A percentile compares a stretch with the other conserved stretches of the same genome.
phyloP scores from a whole-genome alignment of 2,113 vertebrate genomes.

The Micromys minutus region DNA sequence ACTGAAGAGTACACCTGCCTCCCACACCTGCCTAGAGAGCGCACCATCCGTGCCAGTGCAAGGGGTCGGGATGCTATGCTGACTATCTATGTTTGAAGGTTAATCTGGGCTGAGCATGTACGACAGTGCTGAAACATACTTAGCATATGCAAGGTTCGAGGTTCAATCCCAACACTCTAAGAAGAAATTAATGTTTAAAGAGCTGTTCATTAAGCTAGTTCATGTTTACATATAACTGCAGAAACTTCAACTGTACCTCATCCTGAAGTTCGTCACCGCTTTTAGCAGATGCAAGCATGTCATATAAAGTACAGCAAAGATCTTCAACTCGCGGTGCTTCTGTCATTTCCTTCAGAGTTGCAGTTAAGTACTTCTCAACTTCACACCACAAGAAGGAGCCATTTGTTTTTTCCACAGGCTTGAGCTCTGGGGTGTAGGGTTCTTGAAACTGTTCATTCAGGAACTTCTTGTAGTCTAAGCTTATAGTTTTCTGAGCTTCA shows the following conservation, averaged over 20 bases:
- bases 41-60: not conserved
- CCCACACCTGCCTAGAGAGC: not conserved
- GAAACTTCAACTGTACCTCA: constrained; percentile 89
- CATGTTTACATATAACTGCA: constrained; percentile 61
- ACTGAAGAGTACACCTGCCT: not conserved
- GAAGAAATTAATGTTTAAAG: not conserved
- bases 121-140: not conserved
- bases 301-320: constrained; percentile 95
- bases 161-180: not conserved
- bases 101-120: not conserved
- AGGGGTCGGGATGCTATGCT: constrained; percentile 7
- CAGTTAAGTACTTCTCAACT: constrained; percentile 93
- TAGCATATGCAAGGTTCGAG: not conserved
- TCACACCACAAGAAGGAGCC: constrained; percentile 90
- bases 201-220: constrained; percentile 13
- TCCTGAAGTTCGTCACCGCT: constrained; percentile 97
- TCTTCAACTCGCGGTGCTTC: constrained; percentile 93
- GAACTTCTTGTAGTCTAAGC: constrained; percentile 92
- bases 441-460: constrained; percentile 87
- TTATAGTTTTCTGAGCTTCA: constrained; percentile 83
- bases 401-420: constrained; percentile 82
- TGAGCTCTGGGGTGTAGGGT: constrained; percentile 77
- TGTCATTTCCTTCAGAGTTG: constrained; percentile 87
- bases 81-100: not conserved
- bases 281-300: constrained; percentile 95